These are phyloP conservation scores for Rhea americana DNA, from an alignment of 2,113 vertebrate genomes.

Conservation along the genomic window DNA sequence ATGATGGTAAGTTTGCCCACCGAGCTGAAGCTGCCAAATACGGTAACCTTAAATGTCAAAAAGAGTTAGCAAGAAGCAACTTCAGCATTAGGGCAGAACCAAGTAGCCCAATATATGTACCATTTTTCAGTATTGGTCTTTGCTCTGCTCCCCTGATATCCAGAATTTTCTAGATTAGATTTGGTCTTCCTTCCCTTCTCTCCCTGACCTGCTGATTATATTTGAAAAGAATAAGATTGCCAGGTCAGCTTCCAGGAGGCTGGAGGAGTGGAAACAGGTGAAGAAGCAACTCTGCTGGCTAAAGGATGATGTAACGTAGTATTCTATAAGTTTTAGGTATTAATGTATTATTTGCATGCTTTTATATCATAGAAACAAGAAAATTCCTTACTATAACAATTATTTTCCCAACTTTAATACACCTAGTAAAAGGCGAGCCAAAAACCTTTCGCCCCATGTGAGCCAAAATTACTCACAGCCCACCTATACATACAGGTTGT, in stretches of 20 bases:
- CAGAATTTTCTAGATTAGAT: not conserved
- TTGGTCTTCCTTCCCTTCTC: not conserved
- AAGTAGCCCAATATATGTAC: not conserved
- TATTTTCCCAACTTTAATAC: not conserved
- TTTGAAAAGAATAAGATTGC: not conserved
- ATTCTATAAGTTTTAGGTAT: fast-evolving
- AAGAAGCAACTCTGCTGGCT: not conserved
- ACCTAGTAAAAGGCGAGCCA: not conserved
- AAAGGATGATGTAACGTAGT: fast-evolving
- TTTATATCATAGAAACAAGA: fast-evolving
- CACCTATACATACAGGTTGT: fast-evolving
- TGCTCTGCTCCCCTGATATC: not conserved
- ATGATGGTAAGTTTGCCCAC: not conserved
- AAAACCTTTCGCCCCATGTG: not conserved
- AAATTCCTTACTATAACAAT: not conserved
- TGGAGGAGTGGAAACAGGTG: not conserved
- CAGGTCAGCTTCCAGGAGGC: not conserved
- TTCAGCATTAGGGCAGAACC: not conserved
- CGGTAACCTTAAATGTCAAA: not conserved
- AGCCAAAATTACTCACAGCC: not conserved
- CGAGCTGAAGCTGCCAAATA: not conserved
- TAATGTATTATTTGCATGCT: not conserved
- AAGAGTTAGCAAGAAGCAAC: not conserved
- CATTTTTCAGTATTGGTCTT: not conserved
- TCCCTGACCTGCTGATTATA: fast-evolving